These are phyloP conservation scores for Cochlearius cochlearius DNA, from an alignment of 2,113 vertebrate genomes.

Conservation along the genomic window DNA sequence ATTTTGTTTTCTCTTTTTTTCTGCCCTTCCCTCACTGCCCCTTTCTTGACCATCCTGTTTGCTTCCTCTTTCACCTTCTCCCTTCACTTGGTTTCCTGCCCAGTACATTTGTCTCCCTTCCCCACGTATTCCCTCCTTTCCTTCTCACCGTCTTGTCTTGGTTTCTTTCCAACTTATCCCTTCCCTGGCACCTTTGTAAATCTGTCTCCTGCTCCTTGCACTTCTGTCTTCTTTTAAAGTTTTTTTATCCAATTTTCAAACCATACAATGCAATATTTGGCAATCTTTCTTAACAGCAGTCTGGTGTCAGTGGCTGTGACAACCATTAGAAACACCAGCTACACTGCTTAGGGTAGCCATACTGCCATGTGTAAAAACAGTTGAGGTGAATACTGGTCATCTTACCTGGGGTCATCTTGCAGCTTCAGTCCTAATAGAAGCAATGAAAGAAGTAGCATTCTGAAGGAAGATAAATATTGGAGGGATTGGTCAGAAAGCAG, in stretches of 20 bases:
- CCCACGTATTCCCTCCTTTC: background rate
- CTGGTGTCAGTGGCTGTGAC: background rate
- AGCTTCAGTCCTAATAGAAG: background rate
- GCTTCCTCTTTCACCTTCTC: background rate
- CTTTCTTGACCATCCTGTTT: constrained; percentile 1
- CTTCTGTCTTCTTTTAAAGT: background rate
- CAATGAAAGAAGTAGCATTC: background rate
- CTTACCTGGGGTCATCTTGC: background rate
- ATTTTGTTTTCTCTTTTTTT: background rate
- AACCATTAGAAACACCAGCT: background rate
- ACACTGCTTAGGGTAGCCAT: background rate
- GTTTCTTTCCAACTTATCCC: background rate
- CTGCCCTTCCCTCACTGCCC: background rate
- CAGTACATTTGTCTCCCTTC: background rate
- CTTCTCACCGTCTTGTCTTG: background rate
- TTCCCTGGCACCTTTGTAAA: background rate
- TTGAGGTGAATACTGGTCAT: background rate
- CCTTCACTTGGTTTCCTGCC: background rate
- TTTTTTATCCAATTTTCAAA: background rate
- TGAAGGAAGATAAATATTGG: background rate
- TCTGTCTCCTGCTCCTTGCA: background rate
- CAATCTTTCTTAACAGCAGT: background rate
- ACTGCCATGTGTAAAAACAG: background rate
- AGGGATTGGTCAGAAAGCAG: background rate
- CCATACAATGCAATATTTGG: background rate